Evolutionary conservation across 2,888 invertebrate species (phyloP).

Genomic region (Tenthredo livida): DNA sequence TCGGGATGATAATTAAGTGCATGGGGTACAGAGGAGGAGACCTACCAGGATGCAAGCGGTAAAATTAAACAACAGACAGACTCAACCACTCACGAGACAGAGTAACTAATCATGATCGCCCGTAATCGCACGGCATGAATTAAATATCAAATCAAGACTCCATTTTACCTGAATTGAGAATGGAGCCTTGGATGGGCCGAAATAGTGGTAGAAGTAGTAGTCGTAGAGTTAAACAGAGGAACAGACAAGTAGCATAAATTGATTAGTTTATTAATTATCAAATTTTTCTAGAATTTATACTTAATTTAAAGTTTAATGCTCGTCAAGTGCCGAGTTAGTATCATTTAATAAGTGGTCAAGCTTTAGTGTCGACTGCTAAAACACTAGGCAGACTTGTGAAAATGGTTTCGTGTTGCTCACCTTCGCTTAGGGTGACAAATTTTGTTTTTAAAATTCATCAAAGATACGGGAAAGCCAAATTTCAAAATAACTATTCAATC

Average conservation of each 20-base stretch:
- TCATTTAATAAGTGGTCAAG: slow-evolving; percentile 70
- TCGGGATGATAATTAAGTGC: slow-evolving; percentile 1
- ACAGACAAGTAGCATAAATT: slow-evolving; percentile 68
- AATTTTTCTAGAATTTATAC: slow-evolving; percentile 55
- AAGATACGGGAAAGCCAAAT: no score
- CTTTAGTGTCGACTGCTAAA: slow-evolving; percentile 69
- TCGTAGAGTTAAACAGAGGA: slow-evolving; percentile 75
- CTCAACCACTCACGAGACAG: slow-evolving; percentile 75
- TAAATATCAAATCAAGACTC: slow-evolving; percentile 80
- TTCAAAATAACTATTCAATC: slow-evolving; percentile 27
- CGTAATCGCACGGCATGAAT: slow-evolving; percentile 66
- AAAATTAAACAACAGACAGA: slow-evolving; percentile 69
- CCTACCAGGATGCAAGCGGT: slow-evolving; percentile 17
- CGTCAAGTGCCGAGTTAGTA: slow-evolving; percentile 51
- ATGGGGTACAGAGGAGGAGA: not conserved
- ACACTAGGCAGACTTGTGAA: slow-evolving; percentile 68
- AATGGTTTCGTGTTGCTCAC: slow-evolving; percentile 65
- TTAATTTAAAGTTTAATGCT: slow-evolving; percentile 53
- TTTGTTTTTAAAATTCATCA: no score
- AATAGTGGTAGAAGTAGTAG: slow-evolving; percentile 78
- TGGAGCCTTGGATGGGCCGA: slow-evolving; percentile 89
- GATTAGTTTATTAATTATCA: slow-evolving; percentile 57
- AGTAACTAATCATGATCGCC: slow-evolving; percentile 70
- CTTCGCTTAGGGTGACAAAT: slow-evolving; percentile 20
- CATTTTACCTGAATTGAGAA: slow-evolving; percentile 90